Base-by-base conservation (phyloP, 2,888 invertebrate genomes). In the Nomada ruficornis region DNA sequence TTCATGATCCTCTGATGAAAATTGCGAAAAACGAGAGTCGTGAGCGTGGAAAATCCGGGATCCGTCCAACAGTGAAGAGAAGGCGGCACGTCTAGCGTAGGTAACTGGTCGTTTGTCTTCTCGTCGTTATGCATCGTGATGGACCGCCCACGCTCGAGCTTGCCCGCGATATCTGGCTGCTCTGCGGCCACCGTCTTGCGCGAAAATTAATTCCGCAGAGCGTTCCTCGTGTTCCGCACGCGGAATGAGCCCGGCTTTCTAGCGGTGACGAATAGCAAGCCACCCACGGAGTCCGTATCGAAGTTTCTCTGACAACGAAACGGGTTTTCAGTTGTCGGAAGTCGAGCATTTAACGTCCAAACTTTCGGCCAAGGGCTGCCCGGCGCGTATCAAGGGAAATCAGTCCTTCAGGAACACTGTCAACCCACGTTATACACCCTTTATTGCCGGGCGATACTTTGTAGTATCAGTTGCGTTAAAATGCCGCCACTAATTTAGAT, bases 41-140 rank as follows among this genome's bases (percentile, higher is more conserved):
- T n/a, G 20, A 42, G 13, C 36, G 29, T n/a, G 47, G 78, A 68
- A 78, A 74, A 78, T 63, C 67, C 54, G 42, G 4, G 64, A 75
- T 44, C 57, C 42, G n/a, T 36, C 44, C 65, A 52, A 57, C 57
- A 55, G 44, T 26, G 54, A 18, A 47, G 72, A 62, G 72, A 83
- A 73, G 72, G 63, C 77, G 78, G 77, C 70, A 60, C 42, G 67
- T 83, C 63, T 77, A 67, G 80, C 82, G 77, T 77, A 73, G 75
- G 78, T 75, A 79, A 81, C 80, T 64, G 76, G 67, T 84, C 86
- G 81, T 84, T 86, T 86, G 76, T 86, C 81, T 83, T 77, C 69
- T 64, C 50, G 62, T 70, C 0, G 52, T 74, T 77, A 77, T 69
- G 75, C 57, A 63, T 64, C 74, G 82, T 73, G 68, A 63, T 65